phyloP scores from a whole-genome alignment of 1,140 invertebrate genomes.

The Microplitis mediator region DNA sequence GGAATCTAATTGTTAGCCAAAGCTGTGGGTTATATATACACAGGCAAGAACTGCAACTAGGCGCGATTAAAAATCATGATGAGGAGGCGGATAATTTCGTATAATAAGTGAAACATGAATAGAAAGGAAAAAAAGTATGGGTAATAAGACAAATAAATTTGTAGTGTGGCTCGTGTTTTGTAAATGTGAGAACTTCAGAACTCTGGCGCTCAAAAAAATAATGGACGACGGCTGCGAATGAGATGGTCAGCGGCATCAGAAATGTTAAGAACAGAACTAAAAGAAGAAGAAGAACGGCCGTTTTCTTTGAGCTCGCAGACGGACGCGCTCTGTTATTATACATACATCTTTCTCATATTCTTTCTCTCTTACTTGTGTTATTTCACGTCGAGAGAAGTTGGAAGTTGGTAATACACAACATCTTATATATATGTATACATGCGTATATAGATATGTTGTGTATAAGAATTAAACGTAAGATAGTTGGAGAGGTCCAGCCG shows the following conservation, averaged over 20 bases:
- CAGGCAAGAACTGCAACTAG: too few relatives aligned
- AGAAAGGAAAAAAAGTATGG: too few relatives aligned
- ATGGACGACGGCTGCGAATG: neutral
- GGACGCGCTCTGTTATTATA: constrained; percentile 60
- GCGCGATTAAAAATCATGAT: too few relatives aligned
- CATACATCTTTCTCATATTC: constrained; percentile 25
- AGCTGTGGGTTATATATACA: too few relatives aligned
- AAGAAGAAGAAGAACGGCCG: constrained; percentile 43
- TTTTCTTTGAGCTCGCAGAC: constrained; percentile 47
- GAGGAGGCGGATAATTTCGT: too few relatives aligned
- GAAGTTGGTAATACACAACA: neutral
- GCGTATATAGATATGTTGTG: too few relatives aligned
- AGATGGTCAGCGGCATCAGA: constrained; percentile 30
- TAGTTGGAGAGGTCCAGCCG: constrained; percentile 1
- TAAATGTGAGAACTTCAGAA: neutral
- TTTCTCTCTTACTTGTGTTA: constrained; percentile 5
- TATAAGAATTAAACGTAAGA: too few relatives aligned
- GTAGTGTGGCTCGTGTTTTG: too few relatives aligned
- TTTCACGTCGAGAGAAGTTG: neutral
- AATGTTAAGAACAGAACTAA: neutral
- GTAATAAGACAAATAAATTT: too few relatives aligned
- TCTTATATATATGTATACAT: too few relatives aligned
- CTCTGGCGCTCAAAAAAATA: neutral
- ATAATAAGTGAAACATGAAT: too few relatives aligned
- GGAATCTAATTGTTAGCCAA: too few relatives aligned